Conservation (phyloP, 2,797 vertebrate species). For the Argya squamiceps region DNA sequence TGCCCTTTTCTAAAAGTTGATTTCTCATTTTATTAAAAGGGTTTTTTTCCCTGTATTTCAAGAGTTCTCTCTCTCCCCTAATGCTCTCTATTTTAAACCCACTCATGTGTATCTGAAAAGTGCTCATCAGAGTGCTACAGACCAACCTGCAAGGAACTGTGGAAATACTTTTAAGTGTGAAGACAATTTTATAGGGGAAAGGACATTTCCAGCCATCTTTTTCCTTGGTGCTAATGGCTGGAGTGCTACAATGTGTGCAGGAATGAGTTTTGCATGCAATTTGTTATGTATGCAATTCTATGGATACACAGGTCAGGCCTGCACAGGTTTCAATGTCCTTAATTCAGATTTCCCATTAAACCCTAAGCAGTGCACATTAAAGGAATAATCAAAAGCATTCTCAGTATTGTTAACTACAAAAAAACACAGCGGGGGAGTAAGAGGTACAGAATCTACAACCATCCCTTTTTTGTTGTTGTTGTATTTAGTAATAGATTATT, state of each 20-base stretch:
- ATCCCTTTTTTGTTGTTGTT: background rate
- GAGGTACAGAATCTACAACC: background rate
- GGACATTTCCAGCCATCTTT: background rate
- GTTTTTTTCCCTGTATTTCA: conserved; percentile 5
- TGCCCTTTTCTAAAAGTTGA: conserved; percentile 68
- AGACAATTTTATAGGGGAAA: background rate
- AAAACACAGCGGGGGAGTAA: background rate
- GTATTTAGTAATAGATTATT: background rate
- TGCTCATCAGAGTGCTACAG: background rate
- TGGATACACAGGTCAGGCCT: background rate
- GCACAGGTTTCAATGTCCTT: background rate
- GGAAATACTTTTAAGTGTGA: background rate
- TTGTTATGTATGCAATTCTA: background rate
- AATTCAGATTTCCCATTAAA: background rate
- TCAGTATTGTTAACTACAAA: background rate
- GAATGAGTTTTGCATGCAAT: background rate
- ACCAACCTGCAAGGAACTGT: background rate
- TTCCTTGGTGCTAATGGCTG: background rate
- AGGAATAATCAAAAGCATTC: background rate
- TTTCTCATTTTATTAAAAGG: conserved; percentile 72
- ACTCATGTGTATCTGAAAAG: background rate
- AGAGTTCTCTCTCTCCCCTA: background rate
- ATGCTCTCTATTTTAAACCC: background rate
- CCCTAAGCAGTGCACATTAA: background rate
- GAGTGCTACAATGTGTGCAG: background rate